Base-by-base conservation (phyloP, 2,888 invertebrate genomes). In the Germaria angustata region DNA sequence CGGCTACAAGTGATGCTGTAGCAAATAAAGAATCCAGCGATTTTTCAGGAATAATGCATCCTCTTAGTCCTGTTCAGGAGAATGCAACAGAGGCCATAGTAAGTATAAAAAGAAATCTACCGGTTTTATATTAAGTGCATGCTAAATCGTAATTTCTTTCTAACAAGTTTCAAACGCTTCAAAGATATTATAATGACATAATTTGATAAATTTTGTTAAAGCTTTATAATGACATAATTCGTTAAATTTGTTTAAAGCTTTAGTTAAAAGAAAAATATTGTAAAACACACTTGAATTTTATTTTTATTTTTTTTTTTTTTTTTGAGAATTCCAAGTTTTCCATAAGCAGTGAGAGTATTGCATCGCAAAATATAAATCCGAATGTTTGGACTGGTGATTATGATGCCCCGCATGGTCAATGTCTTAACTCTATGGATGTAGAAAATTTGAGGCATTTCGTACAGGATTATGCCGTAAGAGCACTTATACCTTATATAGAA, bases 401-500 rank as follows among this genome's bases (percentile, higher is more conserved):
- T 13, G 93, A 93, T 87, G 92, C 89, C 32, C 91, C 92, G 2
- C 95, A 96, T 90, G 97, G 97, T 55, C 92, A 93, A 81, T 95
- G 95, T 87, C 92, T 99, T 46, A 95, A 96, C 53, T 92, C 94
- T 0, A 94, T 94, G 88, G 99, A 99, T 92, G 93, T 97, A 63
- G 97, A 98, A 87, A 94, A 95, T 87, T 92, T 99, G 49, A 94
- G 96, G 86, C 93, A 94, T 85, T 95, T 98, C 88, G 93, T 98
- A 49, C 95, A 95, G 87, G 98, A 98, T 88, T 98, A 98, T 92
- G 94, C 95, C 79, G 93, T 95, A 13, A 94, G 96, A 87, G 96
- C 97, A 22, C 92, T 99, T 78, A 92, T 99, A 82, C 99, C 99
- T 0, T 97, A 97, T 90, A 94, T 98, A 44, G 99, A 99, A 90